Evolutionary conservation across 2,888 invertebrate genomes (phyloP).

Genomic region (Tridacna crocea): DNA sequence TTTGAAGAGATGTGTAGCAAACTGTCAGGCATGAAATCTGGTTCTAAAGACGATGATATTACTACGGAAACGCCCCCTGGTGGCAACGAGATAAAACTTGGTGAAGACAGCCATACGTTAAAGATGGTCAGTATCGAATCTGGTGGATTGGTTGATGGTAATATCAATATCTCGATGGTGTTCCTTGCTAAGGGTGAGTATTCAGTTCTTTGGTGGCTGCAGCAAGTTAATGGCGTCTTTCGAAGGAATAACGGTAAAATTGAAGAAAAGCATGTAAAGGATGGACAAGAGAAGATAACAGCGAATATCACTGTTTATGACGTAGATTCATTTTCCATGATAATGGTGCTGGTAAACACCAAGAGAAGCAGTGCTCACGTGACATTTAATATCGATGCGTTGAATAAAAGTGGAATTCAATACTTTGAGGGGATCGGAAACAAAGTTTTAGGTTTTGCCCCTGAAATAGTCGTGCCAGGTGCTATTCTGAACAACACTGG

Average conservation of each 20-base stretch:
- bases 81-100: too few species aligned
- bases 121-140: not conserved
- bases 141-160: not conserved
- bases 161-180: not conserved
- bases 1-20: slow-evolving; percentile 4
- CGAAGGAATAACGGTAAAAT: not conserved
- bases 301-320: not conserved
- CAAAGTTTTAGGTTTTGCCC: not conserved
- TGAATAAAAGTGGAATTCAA: not conserved
- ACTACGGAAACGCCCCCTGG: too few species aligned
- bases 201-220: not conserved
- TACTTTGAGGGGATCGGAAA: not conserved
- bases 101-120: not conserved
- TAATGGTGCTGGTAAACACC: not conserved
- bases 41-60: not conserved
- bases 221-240: not conserved
- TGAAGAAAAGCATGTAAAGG: not conserved
- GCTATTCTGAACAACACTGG: not conserved
- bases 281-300: not conserved
- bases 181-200: not conserved
- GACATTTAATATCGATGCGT: not conserved
- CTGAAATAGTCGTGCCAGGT: not conserved
- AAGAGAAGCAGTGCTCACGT: not conserved
- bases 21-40: not conserved
- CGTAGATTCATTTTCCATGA: not conserved